A percentile compares a stretch with the other conserved stretches of the same genome.
These are phyloP conservation scores for Drosophila yooni DNA, from an alignment of 2,888 invertebrate species.

Conservation along the genomic window DNA sequence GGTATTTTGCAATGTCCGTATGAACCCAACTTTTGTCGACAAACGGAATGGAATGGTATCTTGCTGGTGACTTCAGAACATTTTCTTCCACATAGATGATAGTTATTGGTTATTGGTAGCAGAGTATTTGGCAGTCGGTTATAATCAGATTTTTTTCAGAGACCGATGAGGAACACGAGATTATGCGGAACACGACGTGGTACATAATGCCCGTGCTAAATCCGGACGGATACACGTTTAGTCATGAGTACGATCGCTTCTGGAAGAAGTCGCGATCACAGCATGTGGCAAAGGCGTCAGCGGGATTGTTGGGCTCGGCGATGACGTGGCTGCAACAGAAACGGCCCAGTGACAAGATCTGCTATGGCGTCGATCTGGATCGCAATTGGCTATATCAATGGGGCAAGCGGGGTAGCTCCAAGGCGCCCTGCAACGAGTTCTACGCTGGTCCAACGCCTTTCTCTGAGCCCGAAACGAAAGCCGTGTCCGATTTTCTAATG, in stretches of 20 bases:
- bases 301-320: constrained; percentile 82
- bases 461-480: constrained; percentile 91
- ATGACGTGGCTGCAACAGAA: constrained; percentile 84
- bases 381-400: constrained; percentile 92
- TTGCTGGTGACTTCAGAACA: too few relatives aligned
- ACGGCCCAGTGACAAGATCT: constrained; percentile 82
- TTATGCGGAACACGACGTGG: constrained; percentile 86
- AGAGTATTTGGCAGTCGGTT: not conserved
- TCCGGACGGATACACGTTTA: constrained; percentile 92
- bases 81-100: too few relatives aligned
- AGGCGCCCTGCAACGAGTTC: constrained; percentile 90
- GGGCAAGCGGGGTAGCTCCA: constrained; percentile 89
- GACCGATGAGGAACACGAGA: constrained; percentile 71
- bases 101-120: not conserved
- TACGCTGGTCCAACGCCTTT: constrained; percentile 90
- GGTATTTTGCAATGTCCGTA: too few relatives aligned
- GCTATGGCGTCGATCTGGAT: constrained; percentile 91
- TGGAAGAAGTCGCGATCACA: constrained; percentile 92
- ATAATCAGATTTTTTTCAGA: constrained; percentile 47
- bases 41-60: not conserved
- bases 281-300: constrained; percentile 77
- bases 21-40: too few relatives aligned
- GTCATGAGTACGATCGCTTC: constrained; percentile 90
- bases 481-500: constrained; percentile 88
- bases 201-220: constrained; percentile 91